Evolutionary conservation across 1,140 invertebrate genomes (phyloP).

Genomic region (Drosophila nannoptera): DNA sequence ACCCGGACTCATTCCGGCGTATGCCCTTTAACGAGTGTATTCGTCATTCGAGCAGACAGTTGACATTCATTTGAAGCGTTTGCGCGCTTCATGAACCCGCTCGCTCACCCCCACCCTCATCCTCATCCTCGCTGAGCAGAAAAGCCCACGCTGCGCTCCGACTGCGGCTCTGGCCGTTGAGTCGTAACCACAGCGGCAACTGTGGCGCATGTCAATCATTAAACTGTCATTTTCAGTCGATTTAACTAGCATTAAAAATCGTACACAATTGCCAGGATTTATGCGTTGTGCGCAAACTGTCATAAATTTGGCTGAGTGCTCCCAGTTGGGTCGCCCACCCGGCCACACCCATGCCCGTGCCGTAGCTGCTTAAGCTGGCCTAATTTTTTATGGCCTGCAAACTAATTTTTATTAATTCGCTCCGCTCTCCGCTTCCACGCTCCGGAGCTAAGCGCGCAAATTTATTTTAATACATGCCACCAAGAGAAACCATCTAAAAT

Average conservation of each 20-base stretch:
- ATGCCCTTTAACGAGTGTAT: conserved; percentile 76
- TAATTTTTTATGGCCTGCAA: conserved; percentile 74
- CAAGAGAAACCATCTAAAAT: conserved; percentile 13
- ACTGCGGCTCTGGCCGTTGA: conserved; percentile 18
- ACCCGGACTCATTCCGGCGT: conserved; percentile 65
- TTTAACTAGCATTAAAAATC: conserved; percentile 78
- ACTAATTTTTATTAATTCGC: conserved; percentile 76
- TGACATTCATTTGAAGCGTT: conserved; percentile 74
- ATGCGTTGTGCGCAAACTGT: conserved; percentile 71
- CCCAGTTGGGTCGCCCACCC: conserved; percentile 15
- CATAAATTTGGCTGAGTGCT: conserved; percentile 67
- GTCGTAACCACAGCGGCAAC: conserved; percentile 56
- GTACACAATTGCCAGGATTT: conserved; percentile 75
- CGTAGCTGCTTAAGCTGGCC: conserved; percentile 52
- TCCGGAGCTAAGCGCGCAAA: conserved; percentile 53
- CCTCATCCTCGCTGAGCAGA: conserved; percentile 1
- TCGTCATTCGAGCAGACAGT: conserved; percentile 72
- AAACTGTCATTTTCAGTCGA: conserved; percentile 78
- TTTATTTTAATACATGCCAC: conserved; percentile 59
- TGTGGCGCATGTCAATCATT: conserved; percentile 73
- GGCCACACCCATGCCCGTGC: not conserved
- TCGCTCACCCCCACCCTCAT: not conserved
- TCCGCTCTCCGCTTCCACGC: conserved; percentile 18
- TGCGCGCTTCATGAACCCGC: conserved; percentile 41
- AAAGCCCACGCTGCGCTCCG: not conserved